A percentile compares a stretch with the other conserved stretches of the same genome.
These are phyloP conservation scores for Clarias platycephalus DNA, from an alignment of 2,797 vertebrate species.

Conservation along the genomic window DNA sequence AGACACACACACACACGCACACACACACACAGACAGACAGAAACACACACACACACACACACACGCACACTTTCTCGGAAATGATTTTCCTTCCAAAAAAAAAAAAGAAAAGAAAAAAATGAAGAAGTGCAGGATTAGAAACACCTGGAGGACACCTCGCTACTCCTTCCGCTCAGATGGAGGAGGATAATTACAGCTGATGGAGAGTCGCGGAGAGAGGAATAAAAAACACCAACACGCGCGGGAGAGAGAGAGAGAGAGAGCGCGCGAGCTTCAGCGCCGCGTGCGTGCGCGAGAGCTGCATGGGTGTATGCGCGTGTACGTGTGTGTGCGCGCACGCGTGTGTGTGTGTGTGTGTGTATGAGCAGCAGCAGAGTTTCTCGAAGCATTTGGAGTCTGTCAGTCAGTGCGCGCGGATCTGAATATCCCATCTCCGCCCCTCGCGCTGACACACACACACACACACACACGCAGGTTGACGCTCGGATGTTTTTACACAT, in stretches of 20 bases:
- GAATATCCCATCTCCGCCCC: constrained; percentile 89
- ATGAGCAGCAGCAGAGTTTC: constrained; percentile 77
- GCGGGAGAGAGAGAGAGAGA: not conserved
- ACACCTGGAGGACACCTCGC: not conserved
- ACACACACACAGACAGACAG: no score
- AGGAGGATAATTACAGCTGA: constrained; percentile 2
- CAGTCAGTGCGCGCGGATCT: constrained; percentile 83
- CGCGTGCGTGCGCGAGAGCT: constrained; percentile 16
- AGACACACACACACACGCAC: no score
- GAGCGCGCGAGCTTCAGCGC: constrained; percentile 8
- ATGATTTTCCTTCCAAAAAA: not conserved
- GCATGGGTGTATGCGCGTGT: constrained; percentile 2
- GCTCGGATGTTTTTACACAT: not conserved
- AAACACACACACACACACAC: no score
- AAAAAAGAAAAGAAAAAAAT: not conserved
- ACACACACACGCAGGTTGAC: not conserved
- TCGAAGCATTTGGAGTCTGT: constrained; percentile 94
- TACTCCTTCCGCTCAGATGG: not conserved
- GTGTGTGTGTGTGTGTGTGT: not conserved
- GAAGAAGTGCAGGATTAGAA: not conserved
- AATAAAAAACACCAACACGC: constrained; percentile 42
- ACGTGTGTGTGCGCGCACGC: not conserved
- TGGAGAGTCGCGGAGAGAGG: constrained; percentile 49
- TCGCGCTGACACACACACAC: constrained; percentile 61
- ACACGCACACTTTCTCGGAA: not conserved